Base-by-base conservation (phyloP, 1,140 invertebrate genomes). In the Meteorus sp. region DNA sequence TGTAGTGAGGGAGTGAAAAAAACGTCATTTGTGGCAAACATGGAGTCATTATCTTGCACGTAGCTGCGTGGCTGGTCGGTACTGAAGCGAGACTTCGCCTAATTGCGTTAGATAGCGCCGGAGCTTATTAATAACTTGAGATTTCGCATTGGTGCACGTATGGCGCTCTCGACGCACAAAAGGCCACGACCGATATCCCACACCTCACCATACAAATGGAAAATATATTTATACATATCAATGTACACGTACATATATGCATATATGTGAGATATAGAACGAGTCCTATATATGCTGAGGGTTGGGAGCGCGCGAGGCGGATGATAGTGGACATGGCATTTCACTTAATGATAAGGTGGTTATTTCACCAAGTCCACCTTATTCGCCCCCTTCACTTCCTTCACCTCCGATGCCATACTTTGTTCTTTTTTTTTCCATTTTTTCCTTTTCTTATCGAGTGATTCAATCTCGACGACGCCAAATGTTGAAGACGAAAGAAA, bases 281-380 rank as follows among this genome's bases (percentile, higher is more conserved):
- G 31, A 55, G 58, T 54, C 33, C 51, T 55, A 44, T 39, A 39
- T n/a, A 5, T 15, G 9, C 25, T 29, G 19, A 44, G 52, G 33
- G 43, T 9, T 25, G 5, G 29, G 44, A 57, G 60, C 47, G 70
- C 67, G 74, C 73, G 71, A 72, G 71, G 63, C 67, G 54, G 64
- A 62, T 74, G 75, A 75, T 78, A 77, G 72, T 67, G 76, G 76
- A 79, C 77, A 78, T 68, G 77, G 75, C 77, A 79, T 78, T 78
- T 79, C 77, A 77, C 77, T 79, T 79, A 79, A 77, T 78, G 77
- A 78, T 77, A 48, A 39, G 56, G 66, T 61, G 64, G 66, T 47
- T 65, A 44, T 60, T 56, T 47, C 59, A 48, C 58, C 23, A 45
- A 23, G 43, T 45, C 29, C 54, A 22, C 29, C 29, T 61, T n/a